A percentile compares a stretch with the other conserved stretches of the same genome.
Evolutionary conservation across 2,888 invertebrate species (phyloP).

Genomic region (Cabera pusaria): DNA sequence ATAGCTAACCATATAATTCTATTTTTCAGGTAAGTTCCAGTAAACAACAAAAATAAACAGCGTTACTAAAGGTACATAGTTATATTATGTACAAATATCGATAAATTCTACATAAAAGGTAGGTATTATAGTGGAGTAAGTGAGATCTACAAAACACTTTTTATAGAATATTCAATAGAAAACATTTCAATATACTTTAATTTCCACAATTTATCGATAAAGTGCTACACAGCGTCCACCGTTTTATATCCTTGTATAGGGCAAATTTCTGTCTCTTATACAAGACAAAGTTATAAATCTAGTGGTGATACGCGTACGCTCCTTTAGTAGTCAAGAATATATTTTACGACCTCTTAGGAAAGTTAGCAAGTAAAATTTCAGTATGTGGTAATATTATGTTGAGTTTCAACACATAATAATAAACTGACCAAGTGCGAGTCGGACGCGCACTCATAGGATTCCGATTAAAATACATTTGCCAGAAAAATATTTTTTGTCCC

Average conservation of each 20-base stretch:
- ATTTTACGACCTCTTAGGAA: slow-evolving; percentile 80
- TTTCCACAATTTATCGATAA: slow-evolving; percentile 80
- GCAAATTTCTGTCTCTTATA: slow-evolving; percentile 79
- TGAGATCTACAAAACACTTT: slow-evolving; percentile 75
- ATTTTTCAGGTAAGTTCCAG: slow-evolving; percentile 61
- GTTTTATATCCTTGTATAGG: slow-evolving; percentile 76
- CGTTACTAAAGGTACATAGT: too few species aligned
- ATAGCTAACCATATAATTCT: slow-evolving; percentile 22
- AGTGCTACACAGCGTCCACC: slow-evolving; percentile 72
- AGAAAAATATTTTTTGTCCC: too few species aligned
- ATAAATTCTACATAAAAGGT: slow-evolving; percentile 59
- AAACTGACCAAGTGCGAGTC: too few species aligned
- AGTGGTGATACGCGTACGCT: slow-evolving; percentile 67
- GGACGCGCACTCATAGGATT: too few species aligned
- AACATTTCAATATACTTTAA: slow-evolving; percentile 80
- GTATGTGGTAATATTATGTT: too few species aligned
- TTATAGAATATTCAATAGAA: slow-evolving; percentile 81
- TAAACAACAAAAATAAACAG: slow-evolving; percentile 48
- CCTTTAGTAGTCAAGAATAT: slow-evolving; percentile 79
- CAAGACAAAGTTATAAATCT: slow-evolving; percentile 79
- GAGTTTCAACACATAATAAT: too few species aligned
- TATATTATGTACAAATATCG: too few species aligned
- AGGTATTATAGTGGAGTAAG: slow-evolving; percentile 74
- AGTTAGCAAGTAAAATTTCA: slow-evolving; percentile 83
- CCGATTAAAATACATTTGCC: too few species aligned